Base-by-base conservation (phyloP, 2,797 vertebrate genomes). In the Catamblyrhynchus diadema region DNA sequence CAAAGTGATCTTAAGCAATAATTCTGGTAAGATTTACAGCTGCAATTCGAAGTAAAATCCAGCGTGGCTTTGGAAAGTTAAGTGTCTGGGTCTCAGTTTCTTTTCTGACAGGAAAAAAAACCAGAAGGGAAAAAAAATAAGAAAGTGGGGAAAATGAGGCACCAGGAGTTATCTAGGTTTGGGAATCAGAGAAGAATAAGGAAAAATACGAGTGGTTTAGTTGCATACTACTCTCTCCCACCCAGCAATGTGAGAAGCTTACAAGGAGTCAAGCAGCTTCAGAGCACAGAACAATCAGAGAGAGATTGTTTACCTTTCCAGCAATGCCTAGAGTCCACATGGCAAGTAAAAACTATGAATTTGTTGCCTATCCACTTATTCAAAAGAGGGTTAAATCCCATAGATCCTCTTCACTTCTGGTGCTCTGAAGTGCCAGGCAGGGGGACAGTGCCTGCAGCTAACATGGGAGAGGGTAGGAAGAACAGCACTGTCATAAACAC, bases 1-100 rank as follows among this genome's bases (percentile, higher is more conserved):
- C 50, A 72, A 93, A 94, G 84, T 69, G 84, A 92, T 84, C 86
- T 93, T 83, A 93, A 78, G 44, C 45, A 89, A 67, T 69, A 86
- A 82, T 82, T 74, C 72, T 64, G 64, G 71, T 48, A 82, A 71
- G 86, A 93, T 89, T 92, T 93, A 95, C 53, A 89, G 61, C 53
- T 65, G 53, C 39, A 92, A 82, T 82, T 87, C 72, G 37, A 42
- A 87, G 45, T 71, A 82, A 87, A 92, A 87, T 51, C 80, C 1
- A 3, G 44, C 78, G 35, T n/a, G 75, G 71, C 67, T 87, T 65
- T 47, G 32, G 48, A 67, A 88, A 92, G 81, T 73, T 45, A 78
- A 69, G n/a, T 72, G 51, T 62, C 61, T 75, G 47, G 25, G 24
- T 45, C 69, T 60, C 45, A 19, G 12, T 33, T 86, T 69, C 27